These are phyloP conservation scores for Ondatra zibethicus DNA, from an alignment of 2,113 vertebrate species.

Conservation along the genomic window DNA sequence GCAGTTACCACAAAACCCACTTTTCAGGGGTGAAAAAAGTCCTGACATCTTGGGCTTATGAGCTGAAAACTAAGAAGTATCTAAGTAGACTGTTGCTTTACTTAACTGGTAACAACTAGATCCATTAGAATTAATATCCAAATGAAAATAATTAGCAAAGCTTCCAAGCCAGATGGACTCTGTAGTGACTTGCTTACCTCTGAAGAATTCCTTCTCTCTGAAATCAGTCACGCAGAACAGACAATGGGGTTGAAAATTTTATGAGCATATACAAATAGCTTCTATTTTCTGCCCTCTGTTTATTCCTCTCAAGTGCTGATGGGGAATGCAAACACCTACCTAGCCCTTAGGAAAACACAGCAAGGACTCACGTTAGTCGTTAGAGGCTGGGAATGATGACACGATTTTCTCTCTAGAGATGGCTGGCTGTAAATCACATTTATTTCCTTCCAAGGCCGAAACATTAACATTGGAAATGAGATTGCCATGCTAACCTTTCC, in stretches of 20 bases:
- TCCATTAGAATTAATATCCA: not conserved
- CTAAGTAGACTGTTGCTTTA: not conserved
- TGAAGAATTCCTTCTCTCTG: not conserved
- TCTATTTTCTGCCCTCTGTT: not conserved
- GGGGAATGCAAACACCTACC: not conserved
- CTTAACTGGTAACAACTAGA: not conserved
- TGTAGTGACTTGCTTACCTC: not conserved
- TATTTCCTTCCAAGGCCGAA: conserved; percentile 33
- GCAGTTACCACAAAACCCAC: not conserved
- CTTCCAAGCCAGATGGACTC: not conserved
- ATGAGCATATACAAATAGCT: not conserved
- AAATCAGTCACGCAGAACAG: not conserved
- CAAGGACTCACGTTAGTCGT: not conserved
- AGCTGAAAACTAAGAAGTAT: not conserved
- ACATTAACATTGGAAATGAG: conserved; percentile 21
- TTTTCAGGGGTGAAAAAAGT: not conserved
- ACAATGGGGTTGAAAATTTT: not conserved
- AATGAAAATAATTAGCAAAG: not conserved
- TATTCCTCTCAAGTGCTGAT: conserved; percentile 7
- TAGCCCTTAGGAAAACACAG: conserved; percentile 29
- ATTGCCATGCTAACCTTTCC: not conserved
- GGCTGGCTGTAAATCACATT: conserved; percentile 35
- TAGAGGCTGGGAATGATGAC: conserved; percentile 27
- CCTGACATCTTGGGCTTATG: not conserved
- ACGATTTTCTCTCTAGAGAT: conserved; percentile 44